Evolutionary conservation across 2,888 invertebrate genomes (phyloP).

Genomic region (Orthosia gracilis): DNA sequence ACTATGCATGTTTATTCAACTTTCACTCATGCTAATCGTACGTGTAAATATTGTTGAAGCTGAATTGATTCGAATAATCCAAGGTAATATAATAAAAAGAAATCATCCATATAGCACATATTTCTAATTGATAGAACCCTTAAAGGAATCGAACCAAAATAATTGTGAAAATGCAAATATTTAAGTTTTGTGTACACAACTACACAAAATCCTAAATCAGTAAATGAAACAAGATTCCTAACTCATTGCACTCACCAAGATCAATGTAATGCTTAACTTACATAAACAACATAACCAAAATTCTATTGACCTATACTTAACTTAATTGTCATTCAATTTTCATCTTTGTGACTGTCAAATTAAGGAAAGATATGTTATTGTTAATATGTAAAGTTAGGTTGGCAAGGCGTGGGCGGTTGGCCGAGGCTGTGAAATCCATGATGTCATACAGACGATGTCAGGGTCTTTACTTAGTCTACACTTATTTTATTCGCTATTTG

Average conservation of each 20-base stretch:
- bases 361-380: conserved; percentile 35
- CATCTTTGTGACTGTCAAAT: conserved; percentile 25
- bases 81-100: neutral
- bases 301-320: neutral
- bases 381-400: conserved; percentile 36
- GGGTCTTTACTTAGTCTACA: conserved; percentile 77
- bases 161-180: neutral
- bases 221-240: conserved; percentile 47
- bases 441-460: conserved; percentile 80
- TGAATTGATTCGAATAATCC: conserved; percentile 38
- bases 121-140: neutral
- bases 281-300: conserved; percentile 50
- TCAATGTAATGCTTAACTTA: conserved; percentile 62
- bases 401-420: conserved; percentile 71
- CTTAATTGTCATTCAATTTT: conserved; percentile 37
- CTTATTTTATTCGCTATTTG: conserved; percentile 64
- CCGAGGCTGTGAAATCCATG: conserved; percentile 73
- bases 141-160: neutral
- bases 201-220: conserved; percentile 15
- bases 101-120: neutral
- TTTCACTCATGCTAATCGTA: conserved; percentile 71
- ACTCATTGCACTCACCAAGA: conserved; percentile 55
- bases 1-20: conserved; percentile 65
- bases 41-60: conserved; percentile 43
- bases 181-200: neutral